A percentile compares a stretch with the other conserved stretches of the same genome.
Evolutionary conservation across 1,140 invertebrate genomes (phyloP).

Genomic region (Aphaenogaster ashmeadi): DNA sequence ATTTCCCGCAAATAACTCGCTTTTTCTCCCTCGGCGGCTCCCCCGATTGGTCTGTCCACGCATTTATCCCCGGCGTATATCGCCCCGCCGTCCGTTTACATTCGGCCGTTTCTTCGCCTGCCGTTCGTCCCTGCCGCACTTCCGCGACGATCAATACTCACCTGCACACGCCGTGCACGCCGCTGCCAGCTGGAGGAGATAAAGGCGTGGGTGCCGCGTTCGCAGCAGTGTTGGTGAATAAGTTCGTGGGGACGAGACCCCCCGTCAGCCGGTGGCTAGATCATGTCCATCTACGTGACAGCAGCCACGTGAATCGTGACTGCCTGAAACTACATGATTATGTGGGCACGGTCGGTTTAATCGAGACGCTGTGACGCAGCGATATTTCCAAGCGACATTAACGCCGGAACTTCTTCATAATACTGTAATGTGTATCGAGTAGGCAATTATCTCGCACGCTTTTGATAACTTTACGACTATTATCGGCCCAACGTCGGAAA

Average conservation of each 20-base stretch:
- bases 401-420: background rate
- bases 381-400: slow-evolving; percentile 8
- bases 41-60: background rate
- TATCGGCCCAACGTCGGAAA: background rate
- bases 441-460: background rate
- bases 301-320: background rate
- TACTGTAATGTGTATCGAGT: background rate
- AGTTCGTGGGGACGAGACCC: background rate
- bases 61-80: background rate
- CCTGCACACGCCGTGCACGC: slow-evolving; percentile 67
- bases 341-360: slow-evolving; percentile 5
- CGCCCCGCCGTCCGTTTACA: slow-evolving; percentile 20
- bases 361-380: background rate
- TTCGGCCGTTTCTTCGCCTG: slow-evolving; percentile 46
- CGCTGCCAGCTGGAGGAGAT: slow-evolving; percentile 36
- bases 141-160: slow-evolving; percentile 78
- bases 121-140: slow-evolving; percentile 70
- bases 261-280: background rate
- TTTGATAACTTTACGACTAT: background rate
- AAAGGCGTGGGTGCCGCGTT: slow-evolving; percentile 57
- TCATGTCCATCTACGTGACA: slow-evolving; percentile 44
- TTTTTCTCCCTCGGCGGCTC: background rate
- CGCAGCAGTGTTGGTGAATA: slow-evolving; percentile 33
- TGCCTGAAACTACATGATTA: slow-evolving; percentile 15
- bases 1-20: slow-evolving; percentile 16